phyloP scores from a whole-genome alignment of 2,888 invertebrate genomes.

The Nephrotoma flavescens region DNA sequence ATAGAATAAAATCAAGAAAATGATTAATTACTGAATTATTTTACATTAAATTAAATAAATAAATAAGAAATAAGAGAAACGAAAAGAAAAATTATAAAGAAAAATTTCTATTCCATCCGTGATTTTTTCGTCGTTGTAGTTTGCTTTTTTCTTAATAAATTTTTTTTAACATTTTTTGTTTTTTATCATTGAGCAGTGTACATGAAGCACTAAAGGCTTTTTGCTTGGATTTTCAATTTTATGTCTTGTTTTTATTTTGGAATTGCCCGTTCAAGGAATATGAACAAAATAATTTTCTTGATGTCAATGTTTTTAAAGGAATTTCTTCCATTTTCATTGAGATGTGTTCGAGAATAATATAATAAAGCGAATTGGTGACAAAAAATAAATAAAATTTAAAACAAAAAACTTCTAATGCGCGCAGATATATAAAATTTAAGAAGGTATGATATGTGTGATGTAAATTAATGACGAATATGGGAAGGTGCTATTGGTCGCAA shows the following conservation, averaged over 20 bases:
- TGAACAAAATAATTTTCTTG: not conserved
- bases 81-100: not conserved
- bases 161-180: not conserved
- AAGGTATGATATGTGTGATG: not conserved
- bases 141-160: not conserved
- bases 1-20: not conserved
- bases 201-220: not conserved
- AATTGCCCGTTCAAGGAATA: not conserved
- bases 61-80: not conserved
- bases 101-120: not conserved
- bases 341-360: not conserved
- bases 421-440: not conserved
- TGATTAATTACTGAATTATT: not conserved
- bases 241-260: not conserved
- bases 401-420: not conserved
- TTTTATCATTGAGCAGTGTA: not conserved
- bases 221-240: not conserved
- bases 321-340: not conserved
- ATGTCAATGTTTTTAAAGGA: not conserved
- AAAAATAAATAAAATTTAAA: not conserved
- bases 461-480: too few relatives aligned
- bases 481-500: too few relatives aligned
- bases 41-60: not conserved
- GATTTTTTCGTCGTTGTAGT: not conserved
- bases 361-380: not conserved